phyloP scores from a whole-genome alignment of 1,140 invertebrate species.

The Bombus balteatus region DNA sequence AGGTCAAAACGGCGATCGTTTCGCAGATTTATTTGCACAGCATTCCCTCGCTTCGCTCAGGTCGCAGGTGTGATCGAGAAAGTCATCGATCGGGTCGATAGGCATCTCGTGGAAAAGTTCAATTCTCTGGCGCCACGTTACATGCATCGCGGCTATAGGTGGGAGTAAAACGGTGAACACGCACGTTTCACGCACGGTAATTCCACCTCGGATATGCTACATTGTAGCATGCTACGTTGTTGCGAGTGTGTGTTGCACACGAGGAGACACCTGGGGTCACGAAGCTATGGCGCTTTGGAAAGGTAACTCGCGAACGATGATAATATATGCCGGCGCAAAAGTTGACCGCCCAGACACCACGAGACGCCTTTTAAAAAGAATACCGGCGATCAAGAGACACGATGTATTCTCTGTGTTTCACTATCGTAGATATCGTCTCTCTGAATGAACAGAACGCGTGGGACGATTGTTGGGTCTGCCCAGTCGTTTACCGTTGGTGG shows the following conservation, averaged over 20 bases:
- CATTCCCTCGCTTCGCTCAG: slow-evolving; percentile 23
- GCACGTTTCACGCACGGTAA: slow-evolving; percentile 22
- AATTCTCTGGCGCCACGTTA: slow-evolving; percentile 59
- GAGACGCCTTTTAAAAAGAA: slow-evolving; percentile 52
- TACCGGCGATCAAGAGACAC: slow-evolving; percentile 30
- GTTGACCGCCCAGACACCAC: slow-evolving; percentile 48
- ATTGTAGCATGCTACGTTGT: neutral
- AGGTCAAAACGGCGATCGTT: slow-evolving; percentile 52
- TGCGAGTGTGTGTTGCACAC: neutral
- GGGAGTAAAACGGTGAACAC: slow-evolving; percentile 35
- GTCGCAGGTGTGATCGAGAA: slow-evolving; percentile 67
- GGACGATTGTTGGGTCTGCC: slow-evolving; percentile 52
- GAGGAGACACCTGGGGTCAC: slow-evolving; percentile 39
- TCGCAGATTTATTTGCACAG: slow-evolving; percentile 54
- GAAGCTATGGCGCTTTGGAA: slow-evolving; percentile 40
- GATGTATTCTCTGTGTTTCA: neutral
- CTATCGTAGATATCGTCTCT: neutral
- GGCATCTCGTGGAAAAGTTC: slow-evolving; percentile 64
- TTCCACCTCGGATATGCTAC: neutral
- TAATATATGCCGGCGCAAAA: slow-evolving; percentile 43
- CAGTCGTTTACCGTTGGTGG: slow-evolving; percentile 54
- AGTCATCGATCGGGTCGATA: slow-evolving; percentile 64
- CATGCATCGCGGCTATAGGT: neutral
- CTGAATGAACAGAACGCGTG: slow-evolving; percentile 50
- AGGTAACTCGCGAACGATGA: slow-evolving; percentile 58